phyloP scores from a whole-genome alignment of 1,140 invertebrate species.

The Papilio helenus region DNA sequence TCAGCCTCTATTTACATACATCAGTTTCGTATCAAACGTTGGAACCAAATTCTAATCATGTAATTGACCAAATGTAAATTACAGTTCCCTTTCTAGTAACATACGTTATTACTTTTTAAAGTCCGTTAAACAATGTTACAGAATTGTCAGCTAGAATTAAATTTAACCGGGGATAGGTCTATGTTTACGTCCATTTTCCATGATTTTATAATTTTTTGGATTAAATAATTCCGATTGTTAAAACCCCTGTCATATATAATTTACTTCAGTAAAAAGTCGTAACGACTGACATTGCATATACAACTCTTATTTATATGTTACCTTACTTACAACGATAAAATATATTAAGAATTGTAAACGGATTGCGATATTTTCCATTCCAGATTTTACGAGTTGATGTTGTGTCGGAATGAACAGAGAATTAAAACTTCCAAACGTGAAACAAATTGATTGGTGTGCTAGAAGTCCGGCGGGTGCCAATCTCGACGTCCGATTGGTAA shows the following conservation, averaged over 20 bases:
- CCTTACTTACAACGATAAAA: background rate
- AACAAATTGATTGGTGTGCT: constrained; percentile 77
- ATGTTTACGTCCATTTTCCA: background rate
- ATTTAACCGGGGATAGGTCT: background rate
- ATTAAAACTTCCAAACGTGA: constrained; percentile 76
- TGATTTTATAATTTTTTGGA: background rate
- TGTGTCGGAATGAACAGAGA: constrained; percentile 60
- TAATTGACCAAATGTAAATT: constrained; percentile 22
- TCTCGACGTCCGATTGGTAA: constrained; percentile 78
- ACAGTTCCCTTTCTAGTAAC: background rate
- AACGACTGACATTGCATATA: too few relatives aligned
- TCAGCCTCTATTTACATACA: constrained; percentile 76
- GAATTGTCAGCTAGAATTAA: constrained; percentile 24
- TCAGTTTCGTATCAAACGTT: constrained; percentile 67
- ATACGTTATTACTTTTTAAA: background rate
- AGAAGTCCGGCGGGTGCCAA: constrained; percentile 63
- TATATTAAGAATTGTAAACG: background rate
- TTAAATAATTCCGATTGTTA: background rate
- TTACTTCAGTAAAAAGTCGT: too few relatives aligned
- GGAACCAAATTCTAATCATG: constrained; percentile 23
- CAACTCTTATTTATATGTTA: background rate
- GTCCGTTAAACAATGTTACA: background rate
- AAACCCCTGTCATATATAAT: too few relatives aligned
- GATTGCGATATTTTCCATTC: background rate
- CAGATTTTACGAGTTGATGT: constrained; percentile 36